phyloP scores from a whole-genome alignment of 2,888 invertebrate genomes.

The Aphodius granarius region DNA sequence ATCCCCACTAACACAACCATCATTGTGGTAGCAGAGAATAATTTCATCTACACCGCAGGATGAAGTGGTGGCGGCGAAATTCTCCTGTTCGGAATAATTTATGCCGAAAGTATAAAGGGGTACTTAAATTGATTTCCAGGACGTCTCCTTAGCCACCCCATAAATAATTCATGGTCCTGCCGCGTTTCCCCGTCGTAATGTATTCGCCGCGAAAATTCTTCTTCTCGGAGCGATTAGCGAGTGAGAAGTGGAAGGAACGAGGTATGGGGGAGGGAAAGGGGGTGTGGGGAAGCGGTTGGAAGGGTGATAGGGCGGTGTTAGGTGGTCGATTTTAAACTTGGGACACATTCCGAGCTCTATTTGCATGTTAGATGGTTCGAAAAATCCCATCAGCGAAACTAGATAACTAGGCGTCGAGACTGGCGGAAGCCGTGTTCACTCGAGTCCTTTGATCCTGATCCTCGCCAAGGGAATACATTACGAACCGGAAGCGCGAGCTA shows the following conservation, averaged over 20 bases:
- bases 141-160: slow-evolving; percentile 2
- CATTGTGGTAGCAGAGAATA: no score
- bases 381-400: slow-evolving; percentile 12
- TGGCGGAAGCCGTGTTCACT: neutral
- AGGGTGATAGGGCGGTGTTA: no score
- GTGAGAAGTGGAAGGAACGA: neutral
- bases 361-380: slow-evolving; percentile 11
- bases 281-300: no score
- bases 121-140: slow-evolving; percentile 4
- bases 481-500: neutral
- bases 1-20: neutral
- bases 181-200: neutral
- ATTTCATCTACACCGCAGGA: neutral
- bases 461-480: slow-evolving; percentile 3
- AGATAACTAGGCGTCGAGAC: neutral
- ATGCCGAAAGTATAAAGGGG: neutral
- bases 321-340: slow-evolving; percentile 9
- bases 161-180: slow-evolving; percentile 6
- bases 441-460: slow-evolving; percentile 8
- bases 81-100: neutral
- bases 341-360: slow-evolving; percentile 7
- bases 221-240: slow-evolving; percentile 3
- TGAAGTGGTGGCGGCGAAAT: neutral
- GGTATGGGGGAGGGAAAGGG: neutral
- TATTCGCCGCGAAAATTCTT: slow-evolving; percentile 3